Evolutionary conservation across 2,888 invertebrate genomes (phyloP), one percentile per base, ranked within the genome.

Genomic region (Mimas tiliae): DNA sequence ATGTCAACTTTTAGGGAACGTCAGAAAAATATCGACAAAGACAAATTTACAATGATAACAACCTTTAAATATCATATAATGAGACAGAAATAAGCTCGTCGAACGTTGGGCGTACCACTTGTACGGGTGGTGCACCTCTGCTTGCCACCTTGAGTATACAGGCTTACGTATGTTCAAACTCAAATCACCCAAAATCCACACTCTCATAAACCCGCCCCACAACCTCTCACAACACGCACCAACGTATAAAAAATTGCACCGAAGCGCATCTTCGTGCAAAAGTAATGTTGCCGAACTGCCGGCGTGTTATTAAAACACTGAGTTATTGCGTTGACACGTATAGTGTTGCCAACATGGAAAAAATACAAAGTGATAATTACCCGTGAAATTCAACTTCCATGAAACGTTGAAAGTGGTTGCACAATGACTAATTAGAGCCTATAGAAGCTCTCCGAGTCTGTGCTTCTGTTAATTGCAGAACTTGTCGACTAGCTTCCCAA

Each of bases 261-360:
- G 78, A 68, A 68, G 88, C 87, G 88, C 90, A 90, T 91, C 90
- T 84, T 85, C 85, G 72, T 74, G 71, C 71, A 81, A 80, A 78
- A 84, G 80, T 80, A 81, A 83, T 80, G 82, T 76, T 78, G 73
- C 72, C 70, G 75, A 74, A 75, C 73, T 73, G 76, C 85, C 87
- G 86, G 83, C 82, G 76, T 91, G 85, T 91, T 89, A 91, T 91
- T 93, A 92, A 80, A 72, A 77, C 73, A 67, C 87, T 91, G 91
- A 92, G 85, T 91, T 91, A 91, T 89, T 86, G 88, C 87, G 88
- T 84, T 85, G 90, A 91, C 89, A 87, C 88, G 84, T 84, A 84
- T 79, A 84, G 84, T 82, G 84, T 82, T 79, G 81, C 77, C 79
- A 79, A 79, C 80, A 81, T 82, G 74, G 74, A 82, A 70, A 83